Evolutionary conservation across 1,140 invertebrate genomes (phyloP).

Genomic region (Ceratosolen solmsi): DNA sequence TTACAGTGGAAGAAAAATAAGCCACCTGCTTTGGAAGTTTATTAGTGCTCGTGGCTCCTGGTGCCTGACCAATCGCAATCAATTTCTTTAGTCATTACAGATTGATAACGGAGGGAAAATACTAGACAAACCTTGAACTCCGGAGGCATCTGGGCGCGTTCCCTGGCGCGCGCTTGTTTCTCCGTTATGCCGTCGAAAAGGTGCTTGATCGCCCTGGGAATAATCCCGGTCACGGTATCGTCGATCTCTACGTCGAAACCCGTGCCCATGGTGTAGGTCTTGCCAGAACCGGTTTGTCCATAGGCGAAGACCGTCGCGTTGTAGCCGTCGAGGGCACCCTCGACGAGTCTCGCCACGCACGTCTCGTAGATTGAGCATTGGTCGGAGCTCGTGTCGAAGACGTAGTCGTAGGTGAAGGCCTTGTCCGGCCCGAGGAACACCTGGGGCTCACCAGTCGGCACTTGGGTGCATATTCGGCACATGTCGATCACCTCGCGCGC

Average conservation of each 20-base stretch:
- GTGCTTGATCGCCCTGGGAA: slow-evolving; percentile 93
- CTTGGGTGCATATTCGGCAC: slow-evolving; percentile 93
- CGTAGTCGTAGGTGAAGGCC: slow-evolving; percentile 97
- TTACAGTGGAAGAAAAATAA: too few species aligned
- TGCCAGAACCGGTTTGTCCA: slow-evolving; percentile 97
- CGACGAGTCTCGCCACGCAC: slow-evolving; percentile 89
- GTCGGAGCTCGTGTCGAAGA: slow-evolving; percentile 86
- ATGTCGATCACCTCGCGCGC: slow-evolving; percentile 94
- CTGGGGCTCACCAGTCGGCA: slow-evolving; percentile 90
- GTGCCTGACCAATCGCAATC: too few species aligned
- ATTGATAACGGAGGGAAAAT: too few species aligned
- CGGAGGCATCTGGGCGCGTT: slow-evolving; percentile 78
- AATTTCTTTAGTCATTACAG: too few species aligned
- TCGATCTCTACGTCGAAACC: slow-evolving; percentile 90
- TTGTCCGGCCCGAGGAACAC: slow-evolving; percentile 94
- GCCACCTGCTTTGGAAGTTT: too few species aligned
- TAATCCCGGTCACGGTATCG: slow-evolving; percentile 83
- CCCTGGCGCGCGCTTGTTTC: slow-evolving; percentile 77
- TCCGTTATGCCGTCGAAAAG: slow-evolving; percentile 88
- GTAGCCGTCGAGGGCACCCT: slow-evolving; percentile 91
- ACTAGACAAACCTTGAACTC: slow-evolving; percentile 81
- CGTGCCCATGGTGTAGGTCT: slow-evolving; percentile 99
- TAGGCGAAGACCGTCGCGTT: slow-evolving; percentile 98
- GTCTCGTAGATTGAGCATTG: slow-evolving; percentile 90
- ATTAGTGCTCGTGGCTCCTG: too few species aligned